Percentiles rank a stretch among this genome's conserved stretches.
Evolutionary conservation across 2,113 vertebrate species (phyloP).

Genomic region (Eupsittula cactorum): DNA sequence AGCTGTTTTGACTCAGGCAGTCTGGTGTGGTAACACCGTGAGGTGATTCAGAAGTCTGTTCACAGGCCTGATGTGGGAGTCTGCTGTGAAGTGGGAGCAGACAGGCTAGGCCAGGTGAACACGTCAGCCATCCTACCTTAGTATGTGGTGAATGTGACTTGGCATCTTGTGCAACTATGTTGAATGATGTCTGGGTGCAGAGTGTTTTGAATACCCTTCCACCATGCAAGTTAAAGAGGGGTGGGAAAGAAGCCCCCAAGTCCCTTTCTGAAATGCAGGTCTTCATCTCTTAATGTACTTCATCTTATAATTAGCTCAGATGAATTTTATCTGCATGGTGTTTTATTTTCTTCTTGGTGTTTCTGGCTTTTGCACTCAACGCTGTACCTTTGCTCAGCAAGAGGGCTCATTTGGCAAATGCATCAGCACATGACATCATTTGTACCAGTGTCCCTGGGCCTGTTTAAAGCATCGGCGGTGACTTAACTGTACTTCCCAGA

Average conservation of each 20-base stretch:
- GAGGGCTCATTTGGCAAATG: not conserved
- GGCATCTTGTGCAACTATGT: accelerated
- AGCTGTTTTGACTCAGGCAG: not conserved
- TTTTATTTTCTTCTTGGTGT: not conserved
- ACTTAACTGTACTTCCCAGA: not conserved
- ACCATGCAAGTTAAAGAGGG: not conserved
- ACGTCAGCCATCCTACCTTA: not conserved
- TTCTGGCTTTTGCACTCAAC: not conserved
- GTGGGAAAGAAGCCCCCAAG: not conserved
- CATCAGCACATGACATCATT: not conserved
- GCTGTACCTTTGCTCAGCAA: not conserved
- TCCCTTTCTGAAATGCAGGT: not conserved
- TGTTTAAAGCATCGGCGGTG: not conserved
- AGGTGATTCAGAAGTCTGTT: not conserved
- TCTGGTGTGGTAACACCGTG: accelerated
- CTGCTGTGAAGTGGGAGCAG: not conserved
- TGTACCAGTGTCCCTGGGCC: not conserved
- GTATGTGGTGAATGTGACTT: not conserved
- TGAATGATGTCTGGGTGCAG: not conserved
- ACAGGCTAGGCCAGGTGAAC: not conserved
- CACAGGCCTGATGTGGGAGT: not conserved
- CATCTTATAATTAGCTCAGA: not conserved
- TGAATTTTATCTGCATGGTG: accelerated
- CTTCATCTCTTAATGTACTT: not conserved
- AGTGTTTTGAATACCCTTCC: not conserved